Conservation (phyloP, 2,888 invertebrate genomes). For the Thereva nobilitata region DNA sequence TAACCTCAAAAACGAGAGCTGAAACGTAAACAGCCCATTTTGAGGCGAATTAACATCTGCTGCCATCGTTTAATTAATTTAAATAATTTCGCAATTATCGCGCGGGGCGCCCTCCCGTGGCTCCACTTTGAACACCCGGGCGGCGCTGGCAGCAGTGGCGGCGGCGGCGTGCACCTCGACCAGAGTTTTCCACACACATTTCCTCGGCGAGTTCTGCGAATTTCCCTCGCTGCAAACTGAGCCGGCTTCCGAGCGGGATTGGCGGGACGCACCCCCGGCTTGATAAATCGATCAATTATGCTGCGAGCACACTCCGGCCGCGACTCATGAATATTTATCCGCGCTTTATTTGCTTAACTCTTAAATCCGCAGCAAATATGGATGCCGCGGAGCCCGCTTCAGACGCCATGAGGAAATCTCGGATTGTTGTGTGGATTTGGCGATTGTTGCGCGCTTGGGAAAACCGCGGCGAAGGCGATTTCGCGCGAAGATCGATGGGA, state of each 20-base stretch:
- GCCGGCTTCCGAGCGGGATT: too few relatives aligned
- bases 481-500: too few relatives aligned
- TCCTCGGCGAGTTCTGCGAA: too few relatives aligned
- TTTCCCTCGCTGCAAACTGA: too few relatives aligned
- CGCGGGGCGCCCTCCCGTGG: neutral
- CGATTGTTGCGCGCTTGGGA: too few relatives aligned
- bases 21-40: conserved; percentile 10
- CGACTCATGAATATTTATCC: conserved; percentile 35
- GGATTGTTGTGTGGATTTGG: too few relatives aligned
- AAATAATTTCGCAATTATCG: conserved; percentile 32
- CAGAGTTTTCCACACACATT: too few relatives aligned
- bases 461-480: too few relatives aligned
- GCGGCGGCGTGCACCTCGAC: neutral
- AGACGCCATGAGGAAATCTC: too few relatives aligned
- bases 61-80: conserved; percentile 26
- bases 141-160: neutral
- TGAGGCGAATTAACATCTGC: conserved; percentile 19
- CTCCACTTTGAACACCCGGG: neutral
- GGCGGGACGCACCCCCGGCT: conserved; percentile 3
- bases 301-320: conserved; percentile 29
- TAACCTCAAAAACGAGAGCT: neutral
- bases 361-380: conserved; percentile 21
- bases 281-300: conserved; percentile 37
- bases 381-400: conserved; percentile 6
- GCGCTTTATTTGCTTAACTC: conserved; percentile 28